Percentiles rank a stretch among this genome's conserved stretches.
Conservation (phyloP, 1,140 invertebrate species). For the Drosophila sulfurigaster region DNA sequence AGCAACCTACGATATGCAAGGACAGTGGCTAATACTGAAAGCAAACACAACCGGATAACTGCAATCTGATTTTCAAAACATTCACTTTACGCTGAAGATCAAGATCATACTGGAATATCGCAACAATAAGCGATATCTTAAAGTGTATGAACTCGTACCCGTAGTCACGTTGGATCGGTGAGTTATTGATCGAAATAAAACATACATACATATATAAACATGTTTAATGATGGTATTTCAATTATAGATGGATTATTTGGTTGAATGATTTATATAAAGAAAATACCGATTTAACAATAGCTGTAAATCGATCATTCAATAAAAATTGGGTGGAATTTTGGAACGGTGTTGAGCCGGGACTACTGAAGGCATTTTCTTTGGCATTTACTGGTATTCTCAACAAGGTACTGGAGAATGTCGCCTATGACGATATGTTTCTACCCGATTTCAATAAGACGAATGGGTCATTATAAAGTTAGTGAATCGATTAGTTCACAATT, state of each 20-base stretch:
- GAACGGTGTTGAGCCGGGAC: slow-evolving; percentile 50
- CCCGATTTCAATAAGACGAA: slow-evolving; percentile 6
- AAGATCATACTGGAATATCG: slow-evolving; percentile 58
- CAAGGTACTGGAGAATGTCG: slow-evolving; percentile 47
- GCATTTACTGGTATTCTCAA: slow-evolving; percentile 40
- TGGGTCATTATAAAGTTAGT: too few relatives aligned
- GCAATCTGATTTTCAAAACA: slow-evolving; percentile 56
- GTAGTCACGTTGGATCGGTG: slow-evolving; percentile 55
- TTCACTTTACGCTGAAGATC: slow-evolving; percentile 40
- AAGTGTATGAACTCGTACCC: slow-evolving; percentile 50
- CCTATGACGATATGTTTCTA: slow-evolving; percentile 70
- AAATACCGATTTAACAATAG: slow-evolving; percentile 54
- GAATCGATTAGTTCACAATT: too few relatives aligned
- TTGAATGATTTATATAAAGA: slow-evolving; percentile 58
- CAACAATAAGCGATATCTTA: slow-evolving; percentile 57
- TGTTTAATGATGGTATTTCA: not conserved
- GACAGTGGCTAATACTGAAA: slow-evolving; percentile 32
- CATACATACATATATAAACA: not conserved
- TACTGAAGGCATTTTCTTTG: slow-evolving; percentile 11
- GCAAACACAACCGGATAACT: slow-evolving; percentile 52
- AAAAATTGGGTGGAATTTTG: slow-evolving; percentile 62
- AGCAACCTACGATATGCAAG: slow-evolving; percentile 39
- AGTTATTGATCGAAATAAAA: slow-evolving; percentile 28
- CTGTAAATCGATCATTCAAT: slow-evolving; percentile 46
- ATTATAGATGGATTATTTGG: slow-evolving; percentile 51